Base-by-base conservation (phyloP, 2,888 invertebrate species). In the Laothoe populi region DNA sequence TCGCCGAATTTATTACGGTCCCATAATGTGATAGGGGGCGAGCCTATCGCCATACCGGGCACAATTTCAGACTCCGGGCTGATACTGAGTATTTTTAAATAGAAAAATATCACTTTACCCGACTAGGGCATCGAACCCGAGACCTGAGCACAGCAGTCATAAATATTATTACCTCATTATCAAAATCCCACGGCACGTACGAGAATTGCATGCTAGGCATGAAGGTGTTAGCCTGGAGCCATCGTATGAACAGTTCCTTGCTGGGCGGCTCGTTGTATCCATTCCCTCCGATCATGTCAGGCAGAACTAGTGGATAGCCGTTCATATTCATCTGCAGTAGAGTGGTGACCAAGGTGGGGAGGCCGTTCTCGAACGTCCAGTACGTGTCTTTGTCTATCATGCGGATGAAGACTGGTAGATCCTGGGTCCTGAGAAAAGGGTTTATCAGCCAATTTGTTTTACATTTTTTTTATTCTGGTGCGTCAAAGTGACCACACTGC, bases 171-270 rank as follows among this genome's bases (percentile, higher is more conserved):
- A 90, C 92, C 80, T 95, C 93, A 0, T 91, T 78, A 73, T 95
- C 95, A 78, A 94, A 96, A 63, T 96, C 94, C 97, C 97, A 97
- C 0, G 97, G 97, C 4, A 95, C 94, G 66, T 95, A 95, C 0
- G 97, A 96, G 82, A 96, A 96, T 87, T 97, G 97, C 82, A 97
- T 89, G 10, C 94, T 90, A 0, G 97, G 96, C 95, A 97, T 95
- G 73, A 96, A 96, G 0, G 94, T 93, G 66, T 95, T 96, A 0
- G 96, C 95, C 77, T 96, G 95, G 31, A 96, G 86, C 97, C 97
- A 97, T 48, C 97, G 89, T 23, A 97, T 94, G 75, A 95, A 96
- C 45, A 96, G 80, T 79, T 96, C 95, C 68, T 94, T 94, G 35
- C 86, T 88, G 0, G 94, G 90, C 0, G 82, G 80, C 58, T 91